Conservation (phyloP, 2,113 vertebrate species). For the Pluvialis apricaria region DNA sequence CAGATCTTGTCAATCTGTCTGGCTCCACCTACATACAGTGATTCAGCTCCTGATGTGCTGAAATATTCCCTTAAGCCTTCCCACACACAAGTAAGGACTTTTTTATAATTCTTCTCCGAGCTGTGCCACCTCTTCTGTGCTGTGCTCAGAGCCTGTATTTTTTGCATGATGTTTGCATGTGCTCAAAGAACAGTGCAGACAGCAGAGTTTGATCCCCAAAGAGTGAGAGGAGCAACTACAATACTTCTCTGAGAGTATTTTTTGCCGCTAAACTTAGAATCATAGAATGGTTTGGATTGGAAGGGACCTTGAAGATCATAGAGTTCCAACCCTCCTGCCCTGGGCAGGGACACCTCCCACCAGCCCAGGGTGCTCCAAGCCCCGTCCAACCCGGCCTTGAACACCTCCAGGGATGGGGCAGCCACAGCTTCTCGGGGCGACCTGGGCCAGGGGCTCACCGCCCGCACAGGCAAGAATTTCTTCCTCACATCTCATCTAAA, state of each 20-base stretch:
- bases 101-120: background rate
- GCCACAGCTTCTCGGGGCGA: no score
- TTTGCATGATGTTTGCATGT: background rate
- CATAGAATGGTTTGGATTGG: no score
- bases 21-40: conserved; percentile 55
- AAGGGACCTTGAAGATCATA: no score
- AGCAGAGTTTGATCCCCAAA: background rate
- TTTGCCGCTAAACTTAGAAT: background rate
- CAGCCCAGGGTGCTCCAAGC: no score
- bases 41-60: conserved; percentile 66
- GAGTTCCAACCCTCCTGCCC: no score
- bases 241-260: fast-evolving
- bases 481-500: no score
- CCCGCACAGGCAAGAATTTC: no score
- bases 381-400: no score
- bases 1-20: conserved; percentile 50
- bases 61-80: conserved; percentile 40
- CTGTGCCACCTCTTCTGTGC: background rate
- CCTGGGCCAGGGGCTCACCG: no score
- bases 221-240: background rate
- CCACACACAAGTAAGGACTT: conserved; percentile 31
- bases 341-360: no score
- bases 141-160: background rate
- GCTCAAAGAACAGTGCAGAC: background rate
- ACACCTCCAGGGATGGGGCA: no score